Evolutionary conservation across 2,888 invertebrate species (phyloP).

Genomic region (Drosophila neonasuta): DNA sequence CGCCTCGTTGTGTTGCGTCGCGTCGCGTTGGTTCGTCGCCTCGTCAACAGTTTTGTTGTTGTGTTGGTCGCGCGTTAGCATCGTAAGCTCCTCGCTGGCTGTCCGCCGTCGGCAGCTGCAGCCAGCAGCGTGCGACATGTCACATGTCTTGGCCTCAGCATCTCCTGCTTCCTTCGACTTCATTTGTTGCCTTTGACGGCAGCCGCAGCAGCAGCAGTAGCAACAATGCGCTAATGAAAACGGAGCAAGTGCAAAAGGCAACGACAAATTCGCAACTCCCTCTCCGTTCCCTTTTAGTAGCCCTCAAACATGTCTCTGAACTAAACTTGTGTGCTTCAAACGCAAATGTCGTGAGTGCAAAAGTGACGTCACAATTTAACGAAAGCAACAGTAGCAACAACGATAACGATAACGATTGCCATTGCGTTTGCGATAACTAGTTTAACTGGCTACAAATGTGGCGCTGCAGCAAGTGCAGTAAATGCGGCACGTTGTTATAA

Average conservation of each 20-base stretch:
- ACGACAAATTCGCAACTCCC: slow-evolving; percentile 1
- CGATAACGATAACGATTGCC: background rate
- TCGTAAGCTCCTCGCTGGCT: slow-evolving; percentile 15
- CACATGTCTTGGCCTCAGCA: slow-evolving; percentile 20
- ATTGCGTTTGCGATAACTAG: background rate
- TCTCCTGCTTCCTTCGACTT: background rate
- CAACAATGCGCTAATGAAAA: background rate
- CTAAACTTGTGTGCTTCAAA: slow-evolving; percentile 11
- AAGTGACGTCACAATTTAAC: slow-evolving; percentile 13
- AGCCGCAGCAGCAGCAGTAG: background rate
- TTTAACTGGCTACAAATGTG: slow-evolving; percentile 47
- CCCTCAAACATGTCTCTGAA: slow-evolving; percentile 22
- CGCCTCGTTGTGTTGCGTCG: slow-evolving; percentile 3
- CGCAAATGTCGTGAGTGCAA: slow-evolving; percentile 6
- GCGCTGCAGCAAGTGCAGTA: slow-evolving; percentile 46
- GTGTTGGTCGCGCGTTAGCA: slow-evolving; percentile 15
- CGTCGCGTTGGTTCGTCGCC: slow-evolving; percentile 17
- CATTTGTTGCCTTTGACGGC: background rate
- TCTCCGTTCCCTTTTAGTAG: background rate
- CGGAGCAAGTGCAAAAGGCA: background rate
- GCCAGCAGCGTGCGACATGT: slow-evolving; percentile 23
- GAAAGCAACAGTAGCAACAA: slow-evolving; percentile 6
- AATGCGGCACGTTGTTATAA: slow-evolving; percentile 58
- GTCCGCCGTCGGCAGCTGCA: slow-evolving; percentile 18
- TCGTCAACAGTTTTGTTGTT: slow-evolving; percentile 16